Conservation (phyloP, 2,888 invertebrate genomes). For the Oxystoma pomonae region DNA sequence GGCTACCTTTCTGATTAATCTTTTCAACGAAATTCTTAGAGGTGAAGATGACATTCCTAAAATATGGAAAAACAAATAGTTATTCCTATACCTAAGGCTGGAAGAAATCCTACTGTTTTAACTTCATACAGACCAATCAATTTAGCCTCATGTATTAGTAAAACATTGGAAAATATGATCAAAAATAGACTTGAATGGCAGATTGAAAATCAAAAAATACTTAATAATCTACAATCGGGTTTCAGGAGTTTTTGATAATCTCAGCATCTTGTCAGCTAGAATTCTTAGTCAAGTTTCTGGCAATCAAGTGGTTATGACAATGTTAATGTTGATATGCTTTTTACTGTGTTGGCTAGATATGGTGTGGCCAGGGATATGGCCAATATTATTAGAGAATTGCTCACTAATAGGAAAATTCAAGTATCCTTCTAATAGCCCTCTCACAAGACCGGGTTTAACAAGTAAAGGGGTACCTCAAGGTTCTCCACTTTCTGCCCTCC, state of each 20-base stretch:
- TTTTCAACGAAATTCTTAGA: neutral
- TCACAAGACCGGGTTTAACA: neutral
- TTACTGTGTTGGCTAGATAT: neutral
- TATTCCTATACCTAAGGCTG: neutral
- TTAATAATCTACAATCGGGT: neutral
- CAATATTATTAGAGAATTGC: neutral
- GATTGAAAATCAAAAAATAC: neutral
- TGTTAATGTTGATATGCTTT: neutral
- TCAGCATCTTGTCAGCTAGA: neutral
- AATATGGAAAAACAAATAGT: neutral
- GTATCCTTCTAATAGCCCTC: neutral
- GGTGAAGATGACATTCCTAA: neutral
- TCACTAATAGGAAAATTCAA: neutral
- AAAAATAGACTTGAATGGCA: neutral
- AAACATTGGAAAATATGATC: neutral
- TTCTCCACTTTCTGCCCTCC: neutral
- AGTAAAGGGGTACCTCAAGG: neutral
- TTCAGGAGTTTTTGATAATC: neutral
- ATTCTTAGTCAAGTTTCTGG: neutral
- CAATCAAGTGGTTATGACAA: neutral
- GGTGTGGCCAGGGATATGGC: neutral
- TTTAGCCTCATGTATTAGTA: neutral
- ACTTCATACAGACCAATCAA: neutral
- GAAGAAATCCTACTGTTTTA: neutral
- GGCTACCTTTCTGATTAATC: neutral